These are phyloP conservation scores for Centruroides sculpturatus DNA, from an alignment of 1,140 invertebrate species.

Conservation along the genomic window DNA sequence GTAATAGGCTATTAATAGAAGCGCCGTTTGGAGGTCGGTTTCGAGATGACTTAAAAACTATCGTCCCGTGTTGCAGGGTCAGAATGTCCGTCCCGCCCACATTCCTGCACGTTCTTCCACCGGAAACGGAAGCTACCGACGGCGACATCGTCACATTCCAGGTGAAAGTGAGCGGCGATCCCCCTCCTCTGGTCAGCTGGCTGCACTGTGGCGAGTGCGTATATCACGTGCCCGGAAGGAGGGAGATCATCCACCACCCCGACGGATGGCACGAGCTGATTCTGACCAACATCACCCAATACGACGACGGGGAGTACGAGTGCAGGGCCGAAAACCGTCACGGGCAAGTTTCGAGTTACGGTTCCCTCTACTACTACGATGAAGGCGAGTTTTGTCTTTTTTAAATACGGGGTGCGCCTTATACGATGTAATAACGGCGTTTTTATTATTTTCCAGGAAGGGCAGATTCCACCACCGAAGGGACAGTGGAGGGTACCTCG, in stretches of 20 bases:
- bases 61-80: no score
- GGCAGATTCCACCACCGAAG: constrained; percentile 22
- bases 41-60: no score
- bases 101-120: constrained; percentile 7
- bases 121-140: constrained; percentile 4
- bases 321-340: constrained; percentile 34
- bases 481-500: constrained; percentile 25
- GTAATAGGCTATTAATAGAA: no score
- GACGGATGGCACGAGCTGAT: constrained; percentile 21
- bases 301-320: constrained; percentile 36
- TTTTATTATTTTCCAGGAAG: background rate
- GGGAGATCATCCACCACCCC: constrained; percentile 2
- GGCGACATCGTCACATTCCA: constrained; percentile 24
- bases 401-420: no score
- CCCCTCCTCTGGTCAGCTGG: constrained; percentile 24
- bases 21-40: no score
- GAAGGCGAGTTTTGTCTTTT: constrained; percentile 21
- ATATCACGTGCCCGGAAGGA: constrained; percentile 15
- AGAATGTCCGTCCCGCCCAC: constrained; percentile 6
- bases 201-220: constrained; percentile 27
- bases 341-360: constrained; percentile 32
- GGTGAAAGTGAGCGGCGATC: constrained; percentile 27
- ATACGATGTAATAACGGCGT: no score
- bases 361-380: constrained; percentile 19
- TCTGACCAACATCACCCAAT: constrained; percentile 25